These are phyloP conservation scores for Nicator chloris DNA, from an alignment of 2,113 vertebrate genomes.

Conservation along the genomic window DNA sequence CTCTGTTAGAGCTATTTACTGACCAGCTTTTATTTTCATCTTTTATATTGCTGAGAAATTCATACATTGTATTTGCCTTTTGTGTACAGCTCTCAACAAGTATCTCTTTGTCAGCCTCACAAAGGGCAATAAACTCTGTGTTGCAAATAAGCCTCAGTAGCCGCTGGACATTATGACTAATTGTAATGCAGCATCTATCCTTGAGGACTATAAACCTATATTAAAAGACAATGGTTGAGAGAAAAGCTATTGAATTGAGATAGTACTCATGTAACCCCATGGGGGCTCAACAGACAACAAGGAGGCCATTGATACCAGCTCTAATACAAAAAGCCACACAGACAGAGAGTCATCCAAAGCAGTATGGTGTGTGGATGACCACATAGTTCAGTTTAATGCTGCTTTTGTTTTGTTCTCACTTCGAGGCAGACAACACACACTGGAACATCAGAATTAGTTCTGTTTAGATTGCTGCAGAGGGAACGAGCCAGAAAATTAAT, in stretches of 20 bases:
- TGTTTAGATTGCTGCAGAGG: slow-evolving; percentile 60
- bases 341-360: slow-evolving; percentile 68
- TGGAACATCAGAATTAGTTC: slow-evolving; percentile 64
- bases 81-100: slow-evolving; percentile 74
- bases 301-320: slow-evolving; percentile 74
- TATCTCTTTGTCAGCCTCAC: slow-evolving; percentile 72
- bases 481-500: slow-evolving; percentile 13
- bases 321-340: slow-evolving; percentile 65
- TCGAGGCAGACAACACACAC: slow-evolving; percentile 61
- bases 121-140: slow-evolving; percentile 77
- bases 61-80: slow-evolving; percentile 78
- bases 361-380: slow-evolving; percentile 70
- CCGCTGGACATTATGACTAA: slow-evolving; percentile 76
- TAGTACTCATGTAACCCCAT: slow-evolving; percentile 75
- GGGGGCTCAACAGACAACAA: slow-evolving; percentile 76
- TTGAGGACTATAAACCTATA: slow-evolving; percentile 76
- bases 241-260: slow-evolving; percentile 74
- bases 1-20: slow-evolving; percentile 46
- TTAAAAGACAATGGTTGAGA: slow-evolving; percentile 74
- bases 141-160: slow-evolving; percentile 72
- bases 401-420: slow-evolving; percentile 76
- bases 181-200: slow-evolving; percentile 78
- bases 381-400: slow-evolving; percentile 66
- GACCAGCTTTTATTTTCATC: slow-evolving; percentile 26
- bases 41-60: slow-evolving; percentile 73